These are phyloP conservation scores for Sternarchorhynchus goeldii DNA, from an alignment of 2,797 vertebrate species.

Conservation along the genomic window DNA sequence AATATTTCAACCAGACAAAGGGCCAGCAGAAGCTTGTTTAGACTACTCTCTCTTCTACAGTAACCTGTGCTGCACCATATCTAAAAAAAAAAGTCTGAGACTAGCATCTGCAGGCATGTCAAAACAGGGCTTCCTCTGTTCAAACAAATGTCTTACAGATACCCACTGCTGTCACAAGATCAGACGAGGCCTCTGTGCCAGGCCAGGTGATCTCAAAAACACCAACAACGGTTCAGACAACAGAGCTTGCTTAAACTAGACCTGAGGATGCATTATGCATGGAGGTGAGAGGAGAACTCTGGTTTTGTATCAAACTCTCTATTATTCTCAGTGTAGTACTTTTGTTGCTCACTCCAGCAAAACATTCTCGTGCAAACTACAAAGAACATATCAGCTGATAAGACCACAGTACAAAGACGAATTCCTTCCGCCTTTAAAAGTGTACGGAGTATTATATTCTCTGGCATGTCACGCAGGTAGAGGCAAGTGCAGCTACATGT, in stretches of 20 bases:
- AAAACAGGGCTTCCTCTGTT: constrained; percentile 31
- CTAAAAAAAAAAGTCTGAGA: constrained; percentile 24
- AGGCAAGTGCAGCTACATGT: constrained; percentile 46
- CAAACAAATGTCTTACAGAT: constrained; percentile 1
- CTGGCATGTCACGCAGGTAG: constrained; percentile 33
- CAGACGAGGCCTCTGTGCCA: background rate
- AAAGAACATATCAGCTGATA: constrained; percentile 9
- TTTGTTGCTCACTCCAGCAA: background rate
- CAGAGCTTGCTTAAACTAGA: background rate
- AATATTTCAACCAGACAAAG: constrained; percentile 14
- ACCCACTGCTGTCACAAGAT: constrained; percentile 8
- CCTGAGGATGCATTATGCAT: background rate
- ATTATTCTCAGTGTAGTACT: background rate
- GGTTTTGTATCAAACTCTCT: no score
- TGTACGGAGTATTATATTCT: background rate
- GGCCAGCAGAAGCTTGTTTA: constrained; percentile 24
- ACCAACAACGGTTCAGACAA: background rate
- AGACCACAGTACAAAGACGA: background rate
- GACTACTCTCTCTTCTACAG: constrained; percentile 14
- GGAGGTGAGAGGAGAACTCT: background rate
- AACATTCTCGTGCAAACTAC: background rate
- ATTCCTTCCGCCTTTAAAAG: background rate
- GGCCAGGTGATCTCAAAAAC: background rate
- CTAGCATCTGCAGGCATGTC: constrained; percentile 14
- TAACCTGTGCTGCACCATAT: constrained; percentile 14